A percentile compares a stretch with the other conserved stretches of the same genome.
Conservation (phyloP, 2,888 invertebrate genomes). For the Eurytoma californica region DNA sequence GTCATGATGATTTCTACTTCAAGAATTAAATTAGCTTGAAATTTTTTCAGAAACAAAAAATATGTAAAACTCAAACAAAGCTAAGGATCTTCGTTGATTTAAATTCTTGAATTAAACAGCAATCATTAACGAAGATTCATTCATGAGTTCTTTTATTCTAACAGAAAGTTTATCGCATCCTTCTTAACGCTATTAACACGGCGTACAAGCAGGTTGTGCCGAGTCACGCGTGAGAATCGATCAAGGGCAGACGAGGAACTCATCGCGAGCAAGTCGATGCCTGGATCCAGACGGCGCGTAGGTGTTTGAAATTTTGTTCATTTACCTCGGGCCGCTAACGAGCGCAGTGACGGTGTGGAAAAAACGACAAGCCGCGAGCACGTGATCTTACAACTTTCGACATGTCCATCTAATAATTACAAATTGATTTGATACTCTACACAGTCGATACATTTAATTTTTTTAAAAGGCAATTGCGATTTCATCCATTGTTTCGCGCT, state of each 20-base stretch:
- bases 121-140: constrained; percentile 39
- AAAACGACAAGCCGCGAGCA: neutral
- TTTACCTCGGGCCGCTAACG: constrained; percentile 37
- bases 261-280: constrained; percentile 12
- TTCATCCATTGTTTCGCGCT: neutral
- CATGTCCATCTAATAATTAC: constrained; percentile 45
- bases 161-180: constrained; percentile 68
- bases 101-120: neutral
- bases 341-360: constrained; percentile 46
- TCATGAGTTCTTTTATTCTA: constrained; percentile 23
- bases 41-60: neutral
- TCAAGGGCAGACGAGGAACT: constrained; percentile 28
- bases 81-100: neutral
- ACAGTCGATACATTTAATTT: neutral
- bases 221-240: constrained; percentile 64
- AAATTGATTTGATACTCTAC: constrained; percentile 43
- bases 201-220: constrained; percentile 68
- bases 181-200: constrained; percentile 70
- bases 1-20: too few species aligned
- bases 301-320: constrained; percentile 52
- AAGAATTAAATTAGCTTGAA: too few species aligned
- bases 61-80: neutral
- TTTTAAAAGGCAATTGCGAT: neutral
- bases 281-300: constrained; percentile 39
- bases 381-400: constrained; percentile 32